Evolutionary conservation across 2,797 vertebrate species (phyloP), one percentile per base, ranked within the genome.

Genomic region (Alfaro cultratus): DNA sequence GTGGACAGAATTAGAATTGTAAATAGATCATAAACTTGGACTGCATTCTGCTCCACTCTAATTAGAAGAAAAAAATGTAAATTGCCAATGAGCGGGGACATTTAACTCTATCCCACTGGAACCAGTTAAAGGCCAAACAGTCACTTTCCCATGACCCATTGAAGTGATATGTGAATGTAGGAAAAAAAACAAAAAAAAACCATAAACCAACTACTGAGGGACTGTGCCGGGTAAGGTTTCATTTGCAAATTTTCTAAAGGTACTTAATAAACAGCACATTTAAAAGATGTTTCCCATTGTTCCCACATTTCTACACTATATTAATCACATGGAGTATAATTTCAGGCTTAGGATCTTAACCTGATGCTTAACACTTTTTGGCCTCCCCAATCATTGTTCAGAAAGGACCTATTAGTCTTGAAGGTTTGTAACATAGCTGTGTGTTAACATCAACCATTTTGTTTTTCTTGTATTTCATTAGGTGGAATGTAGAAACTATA

Each of bases 91-190:
- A 92, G 81, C 78, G 51, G 71, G 81, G 85, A 91, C 90, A 89
- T 94, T 93, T 91, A 87, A 73, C 83, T 87, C n/a, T 18, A 74
- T 85, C 89, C 91, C 89, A 15, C 57, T 70, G 76, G 92, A 91
- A 78, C 86, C 79, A 81, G 79, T 77, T 80, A 91, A 93, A 92
- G 90, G 92, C 86, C 94, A 92, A 78, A 77, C 68, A 57, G 83
- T 85, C 83, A 86, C 77, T 81, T 86, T 77, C 80, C 87, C 80
- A 78, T 81, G 82, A 90, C 82, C 84, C 73, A 53, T 57, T 23
- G 41, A 46, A 64, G 12, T 67, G 47, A 53, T 76, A 15, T 68
- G 34, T n/a, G 76, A 79, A 62, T 75, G 5, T 71, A 78, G 53
- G 13, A 11, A 11, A 2, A 0, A n/a, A 2, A 12, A n/a, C 6